phyloP scores from a whole-genome alignment of 2,113 vertebrate species.

The Mus spicilegus region DNA sequence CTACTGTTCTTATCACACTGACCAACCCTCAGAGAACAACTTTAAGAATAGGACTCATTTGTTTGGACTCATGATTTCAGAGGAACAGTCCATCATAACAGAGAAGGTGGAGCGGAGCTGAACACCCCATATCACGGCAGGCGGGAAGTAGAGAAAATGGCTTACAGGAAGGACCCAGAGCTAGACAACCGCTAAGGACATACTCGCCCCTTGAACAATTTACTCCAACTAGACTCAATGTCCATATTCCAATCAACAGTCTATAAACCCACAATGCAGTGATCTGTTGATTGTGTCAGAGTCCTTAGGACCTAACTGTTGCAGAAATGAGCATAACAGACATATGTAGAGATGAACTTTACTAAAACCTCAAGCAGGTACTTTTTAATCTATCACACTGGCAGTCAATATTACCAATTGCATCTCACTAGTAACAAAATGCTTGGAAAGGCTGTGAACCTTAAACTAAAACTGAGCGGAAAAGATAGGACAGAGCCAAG shows the following conservation, averaged over 20 bases:
- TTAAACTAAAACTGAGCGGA: not conserved
- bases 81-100: not conserved
- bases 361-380: not conserved
- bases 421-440: not conserved
- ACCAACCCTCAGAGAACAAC: not conserved
- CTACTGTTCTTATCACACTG: not conserved
- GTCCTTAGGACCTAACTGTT: not conserved
- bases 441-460: fast-evolving
- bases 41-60: not conserved
- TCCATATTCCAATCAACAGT: not conserved
- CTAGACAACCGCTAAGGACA: not conserved
- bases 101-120: not conserved
- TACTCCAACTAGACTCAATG: not conserved
- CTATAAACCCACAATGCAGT: not conserved
- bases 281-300: not conserved
- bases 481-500: not conserved
- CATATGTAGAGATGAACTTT: not conserved
- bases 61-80: not conserved
- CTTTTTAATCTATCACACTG: not conserved
- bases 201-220: not conserved
- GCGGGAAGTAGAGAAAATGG: not conserved
- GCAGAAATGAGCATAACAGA: not conserved
- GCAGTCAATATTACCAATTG: not conserved
- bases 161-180: not conserved
- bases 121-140: fast-evolving